Evolutionary conservation across 2,888 invertebrate genomes (phyloP).

Genomic region (Eristalis arbustorum): DNA sequence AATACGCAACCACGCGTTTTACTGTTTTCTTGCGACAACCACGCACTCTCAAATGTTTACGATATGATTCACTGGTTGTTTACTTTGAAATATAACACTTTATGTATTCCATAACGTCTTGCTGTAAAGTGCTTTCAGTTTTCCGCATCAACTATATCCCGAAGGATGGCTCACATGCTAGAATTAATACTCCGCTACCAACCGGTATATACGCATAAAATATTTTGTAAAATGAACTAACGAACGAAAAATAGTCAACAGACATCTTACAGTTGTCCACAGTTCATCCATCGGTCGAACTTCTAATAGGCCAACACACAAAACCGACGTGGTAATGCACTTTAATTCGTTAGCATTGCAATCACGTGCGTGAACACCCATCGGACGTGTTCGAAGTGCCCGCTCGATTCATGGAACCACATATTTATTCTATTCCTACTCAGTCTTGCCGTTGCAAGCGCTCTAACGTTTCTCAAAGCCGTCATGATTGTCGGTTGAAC

Average conservation of each 20-base stretch:
- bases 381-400: background rate
- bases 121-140: background rate
- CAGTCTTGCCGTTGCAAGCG: background rate
- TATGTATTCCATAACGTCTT: background rate
- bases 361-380: background rate
- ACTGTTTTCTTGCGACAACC: background rate
- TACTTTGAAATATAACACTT: too few species aligned
- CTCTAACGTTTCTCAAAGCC: background rate
- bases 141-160: background rate
- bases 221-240: background rate
- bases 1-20: background rate
- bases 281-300: background rate
- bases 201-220: background rate
- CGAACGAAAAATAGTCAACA: background rate
- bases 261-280: background rate
- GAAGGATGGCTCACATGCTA: background rate
- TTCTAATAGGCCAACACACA: background rate
- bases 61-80: background rate
- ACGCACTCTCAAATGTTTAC: background rate
- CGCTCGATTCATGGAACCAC: conserved; percentile 2
- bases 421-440: background rate
- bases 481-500: background rate
- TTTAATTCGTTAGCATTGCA: background rate
- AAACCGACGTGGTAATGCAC: background rate
- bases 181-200: background rate